Evolutionary conservation across 2,113 vertebrate species (phyloP).

Genomic region (Damaliscus lunatus): DNA sequence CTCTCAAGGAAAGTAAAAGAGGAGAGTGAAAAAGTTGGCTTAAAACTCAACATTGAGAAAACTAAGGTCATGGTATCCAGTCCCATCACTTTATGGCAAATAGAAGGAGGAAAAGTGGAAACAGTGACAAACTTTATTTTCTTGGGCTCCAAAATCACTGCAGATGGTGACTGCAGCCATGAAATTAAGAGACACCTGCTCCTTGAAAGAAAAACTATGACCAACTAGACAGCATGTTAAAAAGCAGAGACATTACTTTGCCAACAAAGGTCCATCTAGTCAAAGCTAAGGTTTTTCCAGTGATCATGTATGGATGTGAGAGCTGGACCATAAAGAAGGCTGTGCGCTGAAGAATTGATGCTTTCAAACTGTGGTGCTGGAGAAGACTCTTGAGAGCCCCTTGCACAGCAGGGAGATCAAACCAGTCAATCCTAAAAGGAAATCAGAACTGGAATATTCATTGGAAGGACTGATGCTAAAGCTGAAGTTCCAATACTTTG

Average conservation of each 20-base stretch:
- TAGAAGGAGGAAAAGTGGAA: background rate
- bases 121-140: background rate
- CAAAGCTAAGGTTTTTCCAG: background rate
- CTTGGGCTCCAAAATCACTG: background rate
- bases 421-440: background rate
- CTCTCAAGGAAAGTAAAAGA: background rate
- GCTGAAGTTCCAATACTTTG: background rate
- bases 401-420: background rate
- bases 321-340: background rate
- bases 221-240: background rate
- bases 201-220: background rate
- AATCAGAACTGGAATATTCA: background rate
- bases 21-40: background rate
- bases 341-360: background rate
- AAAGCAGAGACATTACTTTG: background rate
- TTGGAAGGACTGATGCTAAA: background rate
- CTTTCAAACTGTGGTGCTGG: background rate
- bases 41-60: background rate
- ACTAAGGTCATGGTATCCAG: background rate
- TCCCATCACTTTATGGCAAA: background rate
- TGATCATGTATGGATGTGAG: background rate
- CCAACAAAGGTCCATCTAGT: background rate
- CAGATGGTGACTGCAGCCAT: background rate
- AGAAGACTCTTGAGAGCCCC: background rate
- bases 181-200: background rate